These are phyloP conservation scores for Gobionotothen gibberifrons DNA, from an alignment of 2,797 vertebrate genomes.

Conservation along the genomic window DNA sequence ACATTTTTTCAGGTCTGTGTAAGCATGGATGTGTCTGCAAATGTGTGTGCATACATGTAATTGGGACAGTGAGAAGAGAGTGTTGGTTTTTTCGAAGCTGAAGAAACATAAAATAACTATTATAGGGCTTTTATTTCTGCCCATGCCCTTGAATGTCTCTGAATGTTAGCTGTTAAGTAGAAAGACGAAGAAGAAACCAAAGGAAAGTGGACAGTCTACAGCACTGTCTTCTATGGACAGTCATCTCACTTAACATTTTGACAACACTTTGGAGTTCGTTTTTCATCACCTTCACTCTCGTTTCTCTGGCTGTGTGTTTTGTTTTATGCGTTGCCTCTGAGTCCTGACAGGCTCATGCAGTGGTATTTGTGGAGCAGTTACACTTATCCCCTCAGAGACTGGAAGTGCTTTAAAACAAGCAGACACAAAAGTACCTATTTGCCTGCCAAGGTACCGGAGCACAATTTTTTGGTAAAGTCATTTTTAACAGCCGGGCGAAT, in stretches of 20 bases:
- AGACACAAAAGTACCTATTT: constrained; percentile 42
- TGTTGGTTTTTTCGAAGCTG: constrained; percentile 46
- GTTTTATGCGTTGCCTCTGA: constrained; percentile 39
- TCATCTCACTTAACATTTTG: constrained; percentile 43
- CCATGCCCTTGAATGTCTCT: constrained; percentile 61
- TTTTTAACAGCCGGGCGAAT: constrained; percentile 43
- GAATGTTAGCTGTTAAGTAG: constrained; percentile 28
- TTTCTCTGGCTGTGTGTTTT: constrained; percentile 41
- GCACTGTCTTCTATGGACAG: constrained; percentile 25
- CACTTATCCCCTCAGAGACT: constrained; percentile 56
- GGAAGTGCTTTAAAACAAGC: constrained; percentile 55
- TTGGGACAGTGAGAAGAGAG: constrained; percentile 39
- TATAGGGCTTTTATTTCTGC: constrained; percentile 46
- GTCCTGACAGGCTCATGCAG: constrained; percentile 44
- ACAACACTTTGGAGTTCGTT: constrained; percentile 48
- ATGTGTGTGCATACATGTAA: constrained; percentile 21
- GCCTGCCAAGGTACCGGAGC: constrained; percentile 41
- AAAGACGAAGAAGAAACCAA: constrained; percentile 2
- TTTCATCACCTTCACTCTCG: constrained; percentile 54
- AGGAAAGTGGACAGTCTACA: constrained; percentile 9
- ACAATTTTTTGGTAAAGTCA: constrained; percentile 27
- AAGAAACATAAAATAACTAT: constrained; percentile 53
- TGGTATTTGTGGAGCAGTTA: constrained; percentile 60
- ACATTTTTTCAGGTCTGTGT: constrained; percentile 41
- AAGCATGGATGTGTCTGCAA: constrained; percentile 19